phyloP scores from a whole-genome alignment of 2,113 vertebrate species.

The Recurvirostra avosetta region DNA sequence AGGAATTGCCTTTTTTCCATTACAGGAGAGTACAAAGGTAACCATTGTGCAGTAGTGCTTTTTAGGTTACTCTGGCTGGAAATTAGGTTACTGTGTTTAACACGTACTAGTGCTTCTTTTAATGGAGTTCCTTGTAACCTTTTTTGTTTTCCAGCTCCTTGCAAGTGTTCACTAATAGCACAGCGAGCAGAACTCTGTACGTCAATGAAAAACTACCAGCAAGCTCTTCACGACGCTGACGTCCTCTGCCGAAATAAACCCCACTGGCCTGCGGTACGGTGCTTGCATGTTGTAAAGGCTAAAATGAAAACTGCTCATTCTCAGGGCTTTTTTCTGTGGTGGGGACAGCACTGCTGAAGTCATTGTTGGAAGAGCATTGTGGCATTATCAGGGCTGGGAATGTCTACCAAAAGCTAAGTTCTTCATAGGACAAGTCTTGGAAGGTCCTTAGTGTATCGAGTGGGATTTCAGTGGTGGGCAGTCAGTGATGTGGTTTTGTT shows the following conservation, averaged over 20 bases:
- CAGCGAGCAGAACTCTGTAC: slow-evolving; percentile 82
- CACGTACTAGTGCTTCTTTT: background rate
- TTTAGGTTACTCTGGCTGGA: background rate
- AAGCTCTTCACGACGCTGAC: slow-evolving; percentile 79
- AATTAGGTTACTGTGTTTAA: background rate
- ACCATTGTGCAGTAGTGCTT: background rate
- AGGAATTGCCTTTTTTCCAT: background rate
- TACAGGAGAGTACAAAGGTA: background rate
- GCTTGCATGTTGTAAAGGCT: background rate
- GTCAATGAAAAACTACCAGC: slow-evolving; percentile 81
- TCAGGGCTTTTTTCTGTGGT: background rate
- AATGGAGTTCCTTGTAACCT: background rate
- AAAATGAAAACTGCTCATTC: background rate
- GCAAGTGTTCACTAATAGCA: slow-evolving; percentile 76
- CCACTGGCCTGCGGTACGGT: slow-evolving; percentile 79
- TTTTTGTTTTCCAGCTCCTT: slow-evolving; percentile 76
- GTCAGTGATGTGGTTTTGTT: background rate
- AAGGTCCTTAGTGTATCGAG: background rate
- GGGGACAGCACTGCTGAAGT: background rate
- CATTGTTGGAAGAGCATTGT: fast-evolving
- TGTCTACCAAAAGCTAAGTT: background rate
- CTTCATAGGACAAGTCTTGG: background rate
- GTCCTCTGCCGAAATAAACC: slow-evolving; percentile 78
- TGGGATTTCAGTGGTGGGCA: background rate
- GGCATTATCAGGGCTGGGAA: background rate